These are phyloP conservation scores for Callosobruchus maculatus DNA, from an alignment of 2,888 invertebrate species.

Conservation along the genomic window DNA sequence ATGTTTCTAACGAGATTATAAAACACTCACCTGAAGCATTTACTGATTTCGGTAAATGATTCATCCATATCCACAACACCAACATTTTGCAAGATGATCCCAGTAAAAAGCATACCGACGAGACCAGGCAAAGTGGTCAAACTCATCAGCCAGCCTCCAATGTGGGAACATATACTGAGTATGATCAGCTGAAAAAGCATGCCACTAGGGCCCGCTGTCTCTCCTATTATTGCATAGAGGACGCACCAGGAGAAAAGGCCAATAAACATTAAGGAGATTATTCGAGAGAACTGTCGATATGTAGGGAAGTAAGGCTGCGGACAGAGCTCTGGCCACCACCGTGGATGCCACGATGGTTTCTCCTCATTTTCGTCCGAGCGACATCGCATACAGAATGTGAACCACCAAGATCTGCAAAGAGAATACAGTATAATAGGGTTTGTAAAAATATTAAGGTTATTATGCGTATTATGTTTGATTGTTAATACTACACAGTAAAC, in stretches of 20 bases:
- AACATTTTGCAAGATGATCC: slow-evolving; percentile 71
- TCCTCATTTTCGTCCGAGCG: slow-evolving; percentile 28
- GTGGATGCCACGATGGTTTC: slow-evolving; percentile 71
- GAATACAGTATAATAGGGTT: background rate
- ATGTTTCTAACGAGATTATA: too few relatives aligned
- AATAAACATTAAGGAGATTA: slow-evolving; percentile 68
- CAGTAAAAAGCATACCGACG: slow-evolving; percentile 84
- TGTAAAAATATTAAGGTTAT: too few relatives aligned
- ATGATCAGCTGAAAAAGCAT: slow-evolving; percentile 74
- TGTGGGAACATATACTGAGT: slow-evolving; percentile 71
- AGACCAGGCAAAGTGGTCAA: slow-evolving; percentile 77
- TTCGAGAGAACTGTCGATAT: slow-evolving; percentile 75
- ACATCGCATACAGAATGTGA: slow-evolving; percentile 2
- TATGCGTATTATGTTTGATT: too few relatives aligned
- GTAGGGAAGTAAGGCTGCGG: slow-evolving; percentile 83
- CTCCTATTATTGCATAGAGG: slow-evolving; percentile 69
- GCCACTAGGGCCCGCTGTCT: slow-evolving; percentile 76
- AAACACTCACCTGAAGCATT: slow-evolving; percentile 63
- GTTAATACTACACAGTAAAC: too few relatives aligned
- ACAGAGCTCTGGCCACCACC: slow-evolving; percentile 74
- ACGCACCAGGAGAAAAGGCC: slow-evolving; percentile 66
- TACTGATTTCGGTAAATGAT: slow-evolving; percentile 61
- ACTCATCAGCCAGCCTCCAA: slow-evolving; percentile 77
- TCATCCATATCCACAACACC: slow-evolving; percentile 66
- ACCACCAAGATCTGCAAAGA: slow-evolving; percentile 25